phyloP scores from a whole-genome alignment of 2,113 vertebrate species.

The Chitala chitala region DNA sequence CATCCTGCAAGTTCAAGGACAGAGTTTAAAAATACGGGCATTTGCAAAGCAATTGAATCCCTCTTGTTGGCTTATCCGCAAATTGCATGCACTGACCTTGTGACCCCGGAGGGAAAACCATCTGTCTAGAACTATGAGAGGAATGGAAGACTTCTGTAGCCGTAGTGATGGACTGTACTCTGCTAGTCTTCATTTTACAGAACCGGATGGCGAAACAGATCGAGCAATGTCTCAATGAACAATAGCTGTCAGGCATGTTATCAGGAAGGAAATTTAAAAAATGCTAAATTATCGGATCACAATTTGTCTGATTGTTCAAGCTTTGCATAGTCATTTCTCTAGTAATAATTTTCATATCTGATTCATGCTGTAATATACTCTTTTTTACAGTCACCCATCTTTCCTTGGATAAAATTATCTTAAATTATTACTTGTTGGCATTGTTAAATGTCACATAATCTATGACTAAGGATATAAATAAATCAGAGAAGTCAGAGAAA shows the following conservation, averaged over 20 bases:
- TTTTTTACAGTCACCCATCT: background rate
- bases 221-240: background rate
- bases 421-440: background rate
- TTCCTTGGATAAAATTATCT: background rate
- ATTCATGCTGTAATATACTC: background rate
- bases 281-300: no score
- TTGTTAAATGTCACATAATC: background rate
- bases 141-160: conserved; percentile 21
- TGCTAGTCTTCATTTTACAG: background rate
- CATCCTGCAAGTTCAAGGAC: conserved; percentile 60
- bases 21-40: conserved; percentile 46
- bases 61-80: conserved; percentile 47
- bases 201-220: background rate
- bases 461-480: background rate
- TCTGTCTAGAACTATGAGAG: conserved; percentile 25
- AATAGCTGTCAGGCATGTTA: conserved; percentile 3
- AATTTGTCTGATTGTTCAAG: no score
- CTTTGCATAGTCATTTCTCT: background rate
- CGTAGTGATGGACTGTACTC: conserved; percentile 2
- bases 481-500: no score
- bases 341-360: background rate
- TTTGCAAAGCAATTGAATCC: conserved; percentile 52
- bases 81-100: conserved; percentile 47
- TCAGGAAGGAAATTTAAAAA: background rate
- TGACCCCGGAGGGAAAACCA: conserved; percentile 39